Evolutionary conservation across 2,888 invertebrate species (phyloP).

Genomic region (Petrolisthes cinctipes): DNA sequence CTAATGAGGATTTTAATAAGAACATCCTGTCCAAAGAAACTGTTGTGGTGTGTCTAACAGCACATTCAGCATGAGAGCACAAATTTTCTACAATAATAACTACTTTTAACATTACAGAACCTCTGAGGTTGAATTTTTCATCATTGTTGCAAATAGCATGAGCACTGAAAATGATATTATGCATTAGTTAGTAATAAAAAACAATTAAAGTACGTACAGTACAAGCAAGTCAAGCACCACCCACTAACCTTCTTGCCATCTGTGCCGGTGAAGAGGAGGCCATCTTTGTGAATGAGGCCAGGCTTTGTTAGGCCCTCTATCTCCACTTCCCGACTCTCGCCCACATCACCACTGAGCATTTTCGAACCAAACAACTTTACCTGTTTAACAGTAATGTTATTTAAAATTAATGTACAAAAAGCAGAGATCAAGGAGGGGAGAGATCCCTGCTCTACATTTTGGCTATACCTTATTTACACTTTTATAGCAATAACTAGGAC

Average conservation of each 20-base stretch:
- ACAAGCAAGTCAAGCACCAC: not conserved
- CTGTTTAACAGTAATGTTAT: slow-evolving; percentile 52
- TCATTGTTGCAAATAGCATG: not conserved
- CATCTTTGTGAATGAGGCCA: slow-evolving; percentile 82
- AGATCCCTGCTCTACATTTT: not conserved
- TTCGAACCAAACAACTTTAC: slow-evolving; percentile 85
- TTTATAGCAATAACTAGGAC: not conserved
- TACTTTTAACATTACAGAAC: no score
- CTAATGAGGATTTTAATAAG: no score
- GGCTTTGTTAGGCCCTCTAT: slow-evolving; percentile 76
- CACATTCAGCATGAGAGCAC: no score
- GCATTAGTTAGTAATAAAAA: slow-evolving; percentile 2
- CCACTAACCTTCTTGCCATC: slow-evolving; percentile 80
- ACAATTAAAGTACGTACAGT: not conserved
- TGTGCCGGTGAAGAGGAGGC: slow-evolving; percentile 83
- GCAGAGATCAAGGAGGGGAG: not conserved
- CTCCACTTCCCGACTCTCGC: slow-evolving; percentile 74
- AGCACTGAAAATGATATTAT: no score
- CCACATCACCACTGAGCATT: slow-evolving; percentile 76
- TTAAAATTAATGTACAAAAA: not conserved
- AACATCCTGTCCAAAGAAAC: no score
- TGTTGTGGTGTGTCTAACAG: no score
- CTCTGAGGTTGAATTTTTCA: not conserved
- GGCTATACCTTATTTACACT: not conserved
- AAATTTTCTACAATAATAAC: no score